Base-by-base conservation (phyloP, 1,140 invertebrate species). In the Ooceraea biroi region DNA sequence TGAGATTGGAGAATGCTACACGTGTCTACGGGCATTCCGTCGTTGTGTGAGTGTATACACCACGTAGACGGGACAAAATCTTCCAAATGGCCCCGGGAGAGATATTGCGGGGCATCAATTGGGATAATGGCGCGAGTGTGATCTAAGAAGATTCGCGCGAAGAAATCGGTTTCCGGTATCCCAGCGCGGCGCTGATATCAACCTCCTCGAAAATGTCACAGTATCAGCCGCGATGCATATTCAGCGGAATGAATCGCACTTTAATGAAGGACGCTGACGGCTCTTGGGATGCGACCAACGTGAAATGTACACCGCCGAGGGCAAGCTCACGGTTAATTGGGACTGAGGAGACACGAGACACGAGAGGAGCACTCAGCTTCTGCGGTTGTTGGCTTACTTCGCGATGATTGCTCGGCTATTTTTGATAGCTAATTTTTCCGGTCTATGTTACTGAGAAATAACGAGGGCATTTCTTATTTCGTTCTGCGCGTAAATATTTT, bases 81-180 rank as follows among this genome's bases (percentile, higher is more conserved):
- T 85, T 85, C 61, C 50, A 78, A 87, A 82, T 88, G 86, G 84
- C 63, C 80, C 61, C 68, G 14, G 78, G 36, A 77, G 85, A 71
- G 85, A 73, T 87, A 89, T 88, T 58, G 85, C 69, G 46, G 30
- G 52, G 36, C 76, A 89, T 90, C 88, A 83, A 88, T 90, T 84
- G 83, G 57, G 82, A 88, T 90, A 91, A 89, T 88, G 87, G 84
- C 78, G 63, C 82, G 77, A 69, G 19, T 84, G 19, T 84, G 78
- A 88, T 85, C 60, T 73, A 69, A 76, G 77, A 72, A 72, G 57
- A 52, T 61, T 30, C 58, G 65, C 58, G 65, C 12, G 58, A 82
- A 86, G 82, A 88, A 88, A 82, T 82, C 78, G 76, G 65, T 80
- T 73, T 22, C 63, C 44, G 25, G 50, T 36, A 63, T 41, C 41